These are phyloP conservation scores for Pollenia griseotomentosa DNA, from an alignment of 2,888 invertebrate species.

Conservation along the genomic window DNA sequence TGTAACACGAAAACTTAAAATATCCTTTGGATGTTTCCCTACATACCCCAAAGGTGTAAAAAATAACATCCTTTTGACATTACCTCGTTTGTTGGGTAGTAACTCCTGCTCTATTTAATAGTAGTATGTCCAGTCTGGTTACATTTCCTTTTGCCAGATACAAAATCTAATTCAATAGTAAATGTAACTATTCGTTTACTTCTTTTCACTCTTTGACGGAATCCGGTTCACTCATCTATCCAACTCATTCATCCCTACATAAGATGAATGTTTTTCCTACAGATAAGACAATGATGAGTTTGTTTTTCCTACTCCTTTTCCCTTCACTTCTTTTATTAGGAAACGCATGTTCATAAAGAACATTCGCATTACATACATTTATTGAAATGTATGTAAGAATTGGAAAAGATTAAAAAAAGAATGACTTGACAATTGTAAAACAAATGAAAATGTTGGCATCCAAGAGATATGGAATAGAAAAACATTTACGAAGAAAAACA, in stretches of 20 bases:
- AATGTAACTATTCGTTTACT: conserved; percentile 15
- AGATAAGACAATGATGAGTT: conserved; percentile 57
- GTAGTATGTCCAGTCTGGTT: neutral
- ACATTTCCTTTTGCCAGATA: conserved; percentile 19
- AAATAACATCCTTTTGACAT: neutral
- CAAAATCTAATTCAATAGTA: conserved; percentile 42
- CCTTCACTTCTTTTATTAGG: neutral
- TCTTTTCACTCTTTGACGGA: neutral
- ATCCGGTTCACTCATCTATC: neutral
- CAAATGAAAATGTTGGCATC: conserved; percentile 26
- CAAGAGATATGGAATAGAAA: neutral
- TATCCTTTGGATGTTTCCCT: too few relatives aligned
- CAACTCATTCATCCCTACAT: conserved; percentile 15
- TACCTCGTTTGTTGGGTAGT: neutral
- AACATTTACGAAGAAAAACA: neutral
- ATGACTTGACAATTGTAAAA: conserved; percentile 36
- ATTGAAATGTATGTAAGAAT: neutral
- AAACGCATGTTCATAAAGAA: neutral
- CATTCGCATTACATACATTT: neutral
- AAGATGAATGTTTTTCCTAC: conserved; percentile 54
- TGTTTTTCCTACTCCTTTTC: conserved; percentile 46
- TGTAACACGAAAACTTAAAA: too few relatives aligned
- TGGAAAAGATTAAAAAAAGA: neutral
- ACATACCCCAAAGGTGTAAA: too few relatives aligned
- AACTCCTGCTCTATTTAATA: too few relatives aligned